Evolutionary conservation across 2,888 invertebrate species (phyloP).

Genomic region (Acleris holmiana): DNA sequence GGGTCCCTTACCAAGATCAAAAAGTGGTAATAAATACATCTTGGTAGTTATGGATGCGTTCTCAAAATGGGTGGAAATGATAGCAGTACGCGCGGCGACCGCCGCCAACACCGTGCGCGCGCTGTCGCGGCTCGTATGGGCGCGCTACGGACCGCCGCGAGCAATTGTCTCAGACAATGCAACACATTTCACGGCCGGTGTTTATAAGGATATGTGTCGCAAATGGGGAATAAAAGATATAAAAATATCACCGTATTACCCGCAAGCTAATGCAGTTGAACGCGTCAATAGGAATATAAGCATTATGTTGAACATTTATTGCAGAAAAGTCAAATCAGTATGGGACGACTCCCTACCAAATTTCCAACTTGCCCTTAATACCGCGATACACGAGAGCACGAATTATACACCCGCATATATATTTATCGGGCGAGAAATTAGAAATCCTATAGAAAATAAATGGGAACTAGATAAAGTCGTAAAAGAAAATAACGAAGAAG

Average conservation of each 20-base stretch:
- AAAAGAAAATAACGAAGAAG: too few species aligned
- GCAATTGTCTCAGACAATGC: conserved; percentile 17
- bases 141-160: conserved; percentile 19
- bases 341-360: conserved; percentile 12
- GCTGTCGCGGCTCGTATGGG: conserved; percentile 12
- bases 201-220: conserved; percentile 14
- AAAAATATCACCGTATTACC: conserved; percentile 24
- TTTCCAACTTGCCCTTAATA: conserved; percentile 13
- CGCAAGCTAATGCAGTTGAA: conserved; percentile 18
- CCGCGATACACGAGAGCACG: conserved; percentile 3
- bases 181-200: conserved; percentile 21
- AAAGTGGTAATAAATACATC: conserved; percentile 19
- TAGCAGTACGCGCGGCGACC: conserved; percentile 12
- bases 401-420: conserved; percentile 5
- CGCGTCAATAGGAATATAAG: conserved; percentile 19
- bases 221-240: conserved; percentile 14
- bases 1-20: conserved; percentile 19
- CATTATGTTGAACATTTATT: conserved; percentile 10
- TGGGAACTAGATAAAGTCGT: too few species aligned
- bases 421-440: too few species aligned
- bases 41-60: conserved; percentile 15
- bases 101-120: conserved; percentile 17
- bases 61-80: conserved; percentile 24
- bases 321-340: not conserved
- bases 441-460: too few species aligned